These are phyloP conservation scores for Saccostrea cuccullata DNA, from an alignment of 1,140 invertebrate species.

Conservation along the genomic window DNA sequence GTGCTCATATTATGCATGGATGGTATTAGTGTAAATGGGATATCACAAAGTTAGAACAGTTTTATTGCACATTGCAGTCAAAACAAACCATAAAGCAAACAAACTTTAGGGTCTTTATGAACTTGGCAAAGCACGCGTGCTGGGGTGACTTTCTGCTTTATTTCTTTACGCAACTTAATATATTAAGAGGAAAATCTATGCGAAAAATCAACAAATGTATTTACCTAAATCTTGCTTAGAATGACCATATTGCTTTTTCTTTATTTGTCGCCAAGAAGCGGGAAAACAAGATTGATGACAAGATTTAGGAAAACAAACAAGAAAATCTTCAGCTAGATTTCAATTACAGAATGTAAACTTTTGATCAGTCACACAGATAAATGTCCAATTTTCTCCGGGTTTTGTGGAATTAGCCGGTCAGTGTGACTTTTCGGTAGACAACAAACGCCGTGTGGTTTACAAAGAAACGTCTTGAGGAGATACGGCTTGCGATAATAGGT, in stretches of 20 bases:
- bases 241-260: background rate
- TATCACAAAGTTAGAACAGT: conserved; percentile 11
- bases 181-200: background rate
- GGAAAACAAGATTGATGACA: conserved; percentile 34
- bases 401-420: conserved; percentile 10
- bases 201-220: conserved; percentile 7
- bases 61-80: conserved; percentile 32
- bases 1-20: conserved; percentile 19
- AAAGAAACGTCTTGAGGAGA: conserved; percentile 38
- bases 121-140: background rate
- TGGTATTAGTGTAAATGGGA: conserved; percentile 27
- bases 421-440: conserved; percentile 36
- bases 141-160: background rate
- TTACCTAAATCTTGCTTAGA: background rate
- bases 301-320: conserved; percentile 25
- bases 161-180: background rate
- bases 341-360: conserved; percentile 40
- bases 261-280: conserved; percentile 24
- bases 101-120: background rate
- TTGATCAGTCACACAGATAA: conserved; percentile 41
- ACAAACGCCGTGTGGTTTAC: conserved; percentile 23
- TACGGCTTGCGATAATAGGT: conserved; percentile 32
- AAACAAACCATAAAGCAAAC: conserved; percentile 10
- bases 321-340: conserved; percentile 38
- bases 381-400: conserved; percentile 33